These are phyloP conservation scores for Ciconia boyciana DNA, from an alignment of 2,113 vertebrate genomes.

Conservation along the genomic window DNA sequence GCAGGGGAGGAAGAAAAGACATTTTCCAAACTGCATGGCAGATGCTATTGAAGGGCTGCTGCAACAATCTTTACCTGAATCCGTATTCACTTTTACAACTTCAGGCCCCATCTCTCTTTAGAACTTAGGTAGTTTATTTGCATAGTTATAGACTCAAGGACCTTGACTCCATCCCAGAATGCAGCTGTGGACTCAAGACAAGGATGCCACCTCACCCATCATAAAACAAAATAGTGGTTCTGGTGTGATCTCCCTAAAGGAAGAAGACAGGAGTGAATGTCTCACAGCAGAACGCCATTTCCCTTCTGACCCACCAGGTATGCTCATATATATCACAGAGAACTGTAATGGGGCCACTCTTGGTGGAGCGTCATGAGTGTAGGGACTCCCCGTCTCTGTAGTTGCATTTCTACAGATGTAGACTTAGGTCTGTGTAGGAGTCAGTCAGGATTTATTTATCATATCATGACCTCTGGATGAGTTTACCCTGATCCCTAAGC, in stretches of 20 bases:
- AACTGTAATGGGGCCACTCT: rapidly evolving
- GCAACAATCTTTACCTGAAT: neutral
- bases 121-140: neutral
- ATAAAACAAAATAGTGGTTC: neutral
- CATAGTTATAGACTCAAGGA: neutral
- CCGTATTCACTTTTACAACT: neutral
- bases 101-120: neutral
- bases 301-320: neutral
- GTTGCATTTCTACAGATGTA: neutral
- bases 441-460: neutral
- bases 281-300: neutral
- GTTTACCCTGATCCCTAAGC: neutral
- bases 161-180: neutral
- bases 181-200: neutral
- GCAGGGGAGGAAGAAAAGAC: neutral
- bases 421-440: neutral
- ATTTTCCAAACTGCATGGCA: neutral
- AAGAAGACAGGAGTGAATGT: neutral
- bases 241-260: neutral
- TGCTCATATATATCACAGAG: neutral
- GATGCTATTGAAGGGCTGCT: neutral
- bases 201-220: neutral
- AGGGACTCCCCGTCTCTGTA: neutral
- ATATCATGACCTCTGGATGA: neutral
- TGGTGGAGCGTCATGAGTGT: neutral